Base-by-base conservation (phyloP, 2,888 invertebrate species). In the Flexamia atlantica region DNA sequence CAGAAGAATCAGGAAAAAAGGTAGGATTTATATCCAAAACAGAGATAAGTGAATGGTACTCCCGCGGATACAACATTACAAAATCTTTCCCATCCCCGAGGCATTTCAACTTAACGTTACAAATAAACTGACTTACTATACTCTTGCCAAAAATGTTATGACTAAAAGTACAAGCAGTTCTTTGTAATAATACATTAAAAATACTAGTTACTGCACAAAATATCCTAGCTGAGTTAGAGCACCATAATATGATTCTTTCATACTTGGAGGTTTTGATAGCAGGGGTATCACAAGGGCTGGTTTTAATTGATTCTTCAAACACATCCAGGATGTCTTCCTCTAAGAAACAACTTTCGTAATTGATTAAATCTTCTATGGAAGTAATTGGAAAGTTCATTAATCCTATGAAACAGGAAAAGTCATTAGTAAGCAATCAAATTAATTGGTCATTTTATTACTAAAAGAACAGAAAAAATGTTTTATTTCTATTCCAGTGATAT, bases 181-280 rank as follows among this genome's bases (percentile, higher is more conserved):
- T 46, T 10, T 14, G 76, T 23, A 76, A 28, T 1, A 36, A 42
- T 12, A 12, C 40, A 42, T 76, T 76, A 7, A 76, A 46, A 36
- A 76, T 42, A 76, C 76, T 76, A 14, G 76, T 76, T 2, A 76
- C 50, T 7, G 28, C 46, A 46, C 76, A 76, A 28, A 76, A 76
- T 76, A 76, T 76, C 50, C 50, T 76, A 25, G 46, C 3, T 76
- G 76, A 76, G 5, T 46, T 25, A 25, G 40, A 23, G 28, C 76
- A 25, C 76, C 76, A 76, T 14, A 0, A n/a, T 10, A 76, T 12
- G n/a, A 76, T 36, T 76, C 76, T 46, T 46, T 23, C 50, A 50
- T 23, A 76, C 28, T 28, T 76, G 4, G 17, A 14, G 32, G 40
- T 20, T 20, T 28, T 32, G 3, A 4, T 4, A 28, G 32, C 12